Evolutionary conservation across 2,113 vertebrate species (phyloP).

Genomic region (Prunella fulvescens): DNA sequence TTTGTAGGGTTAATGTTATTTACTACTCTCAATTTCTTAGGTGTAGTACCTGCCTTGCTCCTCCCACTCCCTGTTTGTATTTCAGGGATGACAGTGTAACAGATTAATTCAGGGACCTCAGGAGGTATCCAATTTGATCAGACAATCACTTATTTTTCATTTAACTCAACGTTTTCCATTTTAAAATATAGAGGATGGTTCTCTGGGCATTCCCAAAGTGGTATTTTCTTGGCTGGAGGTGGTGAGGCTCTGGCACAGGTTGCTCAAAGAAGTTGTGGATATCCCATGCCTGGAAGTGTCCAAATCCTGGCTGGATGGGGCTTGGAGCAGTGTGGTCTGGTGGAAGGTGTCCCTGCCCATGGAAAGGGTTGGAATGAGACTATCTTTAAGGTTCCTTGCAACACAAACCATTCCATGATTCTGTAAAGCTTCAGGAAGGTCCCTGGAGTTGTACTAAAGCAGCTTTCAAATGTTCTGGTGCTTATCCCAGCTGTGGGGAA

Average conservation of each 20-base stretch:
- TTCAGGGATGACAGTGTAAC: neutral
- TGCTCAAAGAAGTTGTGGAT: neutral
- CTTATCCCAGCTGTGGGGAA: accelerated
- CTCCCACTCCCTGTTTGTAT: neutral
- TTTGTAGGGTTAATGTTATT: neutral
- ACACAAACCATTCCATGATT: neutral
- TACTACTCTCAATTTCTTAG: neutral
- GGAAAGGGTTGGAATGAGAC: neutral
- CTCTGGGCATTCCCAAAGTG: accelerated
- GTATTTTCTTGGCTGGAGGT: neutral
- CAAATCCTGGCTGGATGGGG: neutral
- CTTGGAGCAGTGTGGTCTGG: neutral
- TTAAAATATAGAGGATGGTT: neutral
- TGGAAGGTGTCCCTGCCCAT: neutral
- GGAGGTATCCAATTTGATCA: neutral
- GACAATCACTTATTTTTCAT: neutral
- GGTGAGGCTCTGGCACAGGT: neutral
- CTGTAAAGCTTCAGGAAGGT: neutral
- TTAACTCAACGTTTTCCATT: neutral
- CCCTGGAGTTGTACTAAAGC: neutral
- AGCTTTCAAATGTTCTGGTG: neutral
- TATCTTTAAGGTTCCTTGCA: neutral
- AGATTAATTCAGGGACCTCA: neutral
- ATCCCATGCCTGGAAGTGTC: neutral
- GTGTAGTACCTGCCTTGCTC: no score